These are phyloP conservation scores for Autographa gamma DNA, from an alignment of 2,888 invertebrate genomes.

Conservation along the genomic window DNA sequence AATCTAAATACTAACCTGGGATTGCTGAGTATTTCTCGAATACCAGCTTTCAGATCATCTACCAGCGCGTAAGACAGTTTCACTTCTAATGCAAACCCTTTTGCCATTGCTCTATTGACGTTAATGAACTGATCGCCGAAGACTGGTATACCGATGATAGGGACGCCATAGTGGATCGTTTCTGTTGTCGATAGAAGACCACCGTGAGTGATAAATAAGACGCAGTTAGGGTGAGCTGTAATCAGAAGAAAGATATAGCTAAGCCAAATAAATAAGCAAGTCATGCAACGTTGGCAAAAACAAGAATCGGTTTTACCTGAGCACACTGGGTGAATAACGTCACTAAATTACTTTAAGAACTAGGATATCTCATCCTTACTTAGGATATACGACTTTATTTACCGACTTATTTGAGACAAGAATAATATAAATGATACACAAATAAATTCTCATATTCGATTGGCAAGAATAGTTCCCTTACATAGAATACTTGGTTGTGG, in stretches of 20 bases:
- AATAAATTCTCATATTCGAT: background rate
- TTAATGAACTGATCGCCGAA: conserved; percentile 77
- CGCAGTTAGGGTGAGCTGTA: conserved; percentile 77
- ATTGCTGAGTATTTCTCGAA: conserved; percentile 65
- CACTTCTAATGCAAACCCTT: conserved; percentile 70
- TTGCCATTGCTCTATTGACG: conserved; percentile 65
- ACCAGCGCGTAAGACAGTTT: conserved; percentile 58
- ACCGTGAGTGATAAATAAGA: conserved; percentile 79
- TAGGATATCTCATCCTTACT: no score
- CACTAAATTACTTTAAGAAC: no score
- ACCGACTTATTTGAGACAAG: no score
- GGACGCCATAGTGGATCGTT: conserved; percentile 72
- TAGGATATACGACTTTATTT: no score
- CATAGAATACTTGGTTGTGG: conserved; percentile 70
- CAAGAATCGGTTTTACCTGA: no score
- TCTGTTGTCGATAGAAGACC: conserved; percentile 78
- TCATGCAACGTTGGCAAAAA: background rate
- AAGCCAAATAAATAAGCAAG: background rate
- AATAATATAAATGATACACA: no score
- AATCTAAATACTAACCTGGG: conserved; percentile 55
- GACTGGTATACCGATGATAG: conserved; percentile 76
- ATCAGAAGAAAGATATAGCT: conserved; percentile 14
- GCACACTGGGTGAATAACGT: no score
- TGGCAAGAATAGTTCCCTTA: conserved; percentile 30
- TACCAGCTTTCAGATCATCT: conserved; percentile 61